These are phyloP conservation scores for Crocidura indochinensis DNA, from an alignment of 2,797 vertebrate genomes.

Conservation along the genomic window DNA sequence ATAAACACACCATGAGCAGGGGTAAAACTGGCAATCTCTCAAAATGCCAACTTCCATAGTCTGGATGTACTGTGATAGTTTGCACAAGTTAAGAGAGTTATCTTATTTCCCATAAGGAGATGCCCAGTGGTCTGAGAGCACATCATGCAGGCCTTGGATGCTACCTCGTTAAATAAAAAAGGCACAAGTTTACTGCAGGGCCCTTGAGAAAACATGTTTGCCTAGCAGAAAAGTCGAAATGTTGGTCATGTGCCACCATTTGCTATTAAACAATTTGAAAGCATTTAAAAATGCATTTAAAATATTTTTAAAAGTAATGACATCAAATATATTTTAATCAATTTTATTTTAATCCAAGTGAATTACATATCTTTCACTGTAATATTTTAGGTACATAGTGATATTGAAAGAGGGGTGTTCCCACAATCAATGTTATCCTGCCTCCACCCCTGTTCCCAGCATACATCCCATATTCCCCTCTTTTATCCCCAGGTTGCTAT, in stretches of 20 bases:
- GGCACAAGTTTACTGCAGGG: background rate
- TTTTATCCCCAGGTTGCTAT: no score
- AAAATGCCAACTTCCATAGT: background rate
- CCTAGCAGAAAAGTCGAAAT: background rate
- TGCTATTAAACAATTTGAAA: background rate
- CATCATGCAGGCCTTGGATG: background rate
- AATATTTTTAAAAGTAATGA: background rate
- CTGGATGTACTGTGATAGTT: background rate
- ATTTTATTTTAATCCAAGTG: no score
- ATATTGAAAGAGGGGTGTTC: no score
- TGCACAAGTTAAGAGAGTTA: background rate
- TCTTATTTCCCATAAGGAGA: background rate
- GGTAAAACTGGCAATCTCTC: background rate
- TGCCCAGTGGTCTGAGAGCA: fast-evolving
- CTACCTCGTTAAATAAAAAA: background rate
- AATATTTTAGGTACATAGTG: no score
- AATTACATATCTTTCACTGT: no score
- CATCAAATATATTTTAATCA: no score
- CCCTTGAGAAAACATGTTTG: constrained; percentile 13
- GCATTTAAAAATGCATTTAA: background rate
- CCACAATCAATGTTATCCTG: no score
- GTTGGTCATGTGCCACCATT: background rate
- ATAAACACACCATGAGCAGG: background rate
- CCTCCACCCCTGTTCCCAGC: no score
- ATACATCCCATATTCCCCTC: no score